These are phyloP conservation scores for Laticauda colubrina DNA, from an alignment of 2,113 vertebrate species.

Conservation along the genomic window DNA sequence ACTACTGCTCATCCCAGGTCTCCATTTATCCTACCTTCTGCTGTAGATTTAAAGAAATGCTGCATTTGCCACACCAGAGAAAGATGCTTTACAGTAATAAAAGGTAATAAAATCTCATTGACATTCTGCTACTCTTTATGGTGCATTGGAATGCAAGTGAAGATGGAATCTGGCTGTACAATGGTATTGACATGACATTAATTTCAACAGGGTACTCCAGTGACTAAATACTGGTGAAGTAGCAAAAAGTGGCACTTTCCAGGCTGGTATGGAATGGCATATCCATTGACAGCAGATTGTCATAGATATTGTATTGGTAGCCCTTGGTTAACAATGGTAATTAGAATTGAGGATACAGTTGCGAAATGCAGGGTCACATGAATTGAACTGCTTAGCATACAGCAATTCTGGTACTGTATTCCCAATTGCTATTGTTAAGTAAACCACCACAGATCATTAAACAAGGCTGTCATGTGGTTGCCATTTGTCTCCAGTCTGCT, in stretches of 20 bases:
- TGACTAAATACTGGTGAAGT: background rate
- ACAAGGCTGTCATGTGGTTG: background rate
- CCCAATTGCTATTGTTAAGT: background rate
- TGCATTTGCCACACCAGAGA: background rate
- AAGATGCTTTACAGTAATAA: background rate
- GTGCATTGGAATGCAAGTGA: background rate
- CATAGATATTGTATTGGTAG: background rate
- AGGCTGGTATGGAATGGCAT: background rate
- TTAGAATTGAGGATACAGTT: background rate
- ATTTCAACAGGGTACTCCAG: fast-evolving
- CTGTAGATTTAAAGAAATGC: background rate
- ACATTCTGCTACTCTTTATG: background rate
- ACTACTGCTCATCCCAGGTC: background rate
- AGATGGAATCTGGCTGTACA: background rate
- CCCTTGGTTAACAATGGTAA: background rate
- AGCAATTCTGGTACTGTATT: background rate
- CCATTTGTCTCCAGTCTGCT: background rate
- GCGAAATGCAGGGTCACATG: background rate
- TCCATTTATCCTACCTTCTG: background rate
- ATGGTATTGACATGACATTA: background rate
- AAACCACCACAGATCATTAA: background rate
- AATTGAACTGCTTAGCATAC: background rate
- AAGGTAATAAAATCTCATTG: background rate
- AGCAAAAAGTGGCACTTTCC: background rate
- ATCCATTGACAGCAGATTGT: background rate